Base-by-base conservation (phyloP, 2,888 invertebrate genomes). In the Thymelicus lineola region DNA sequence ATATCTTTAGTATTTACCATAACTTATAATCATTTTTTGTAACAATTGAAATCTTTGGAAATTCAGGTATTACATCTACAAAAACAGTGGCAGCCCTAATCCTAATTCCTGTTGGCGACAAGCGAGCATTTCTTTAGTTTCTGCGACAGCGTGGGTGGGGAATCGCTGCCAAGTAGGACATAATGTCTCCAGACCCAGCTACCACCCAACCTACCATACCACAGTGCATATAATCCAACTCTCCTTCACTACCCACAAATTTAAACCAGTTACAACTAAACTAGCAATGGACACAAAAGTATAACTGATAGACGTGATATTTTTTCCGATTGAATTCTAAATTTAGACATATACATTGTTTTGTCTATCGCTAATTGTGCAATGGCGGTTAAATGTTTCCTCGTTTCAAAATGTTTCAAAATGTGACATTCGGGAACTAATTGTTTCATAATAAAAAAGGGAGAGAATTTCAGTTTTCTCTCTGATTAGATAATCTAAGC, bases 111-210 rank as follows among this genome's bases (percentile, higher is more conserved):
- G 75, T 75, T 73, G 77, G 77, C 80, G 77, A 75, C 77, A 73
- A 70, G 62, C 70, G 71, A 53, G 73, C 75, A 83, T 86, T 86
- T 86, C 84, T 86, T 83, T 86, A 87, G 89, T 89, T 88, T 84
- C 86, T 83, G 78, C 78, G 80, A 83, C 85, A 72, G 72, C 81
- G 88, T 87, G 86, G 89, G 88, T 76, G 84, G 75, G 67, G 72
- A 74, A 81, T 75, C 75, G 74, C 76, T 91, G 91, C 92, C 93
- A 92, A 92, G 78, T 92, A 87, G 91, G 92, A 85, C 93, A 88
- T 84, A 85, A 83, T 86, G 87, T 88, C 88, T 88, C 86, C 78
- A 73, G 78, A 76, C 76, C 83, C 78, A 72, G 75, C 75, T 80
- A 87, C 85, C 69, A 64, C 58, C 14, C 35, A 28, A 10, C 35